Conservation (phyloP, 2,113 vertebrate species). For the Sturnus vulgaris region DNA sequence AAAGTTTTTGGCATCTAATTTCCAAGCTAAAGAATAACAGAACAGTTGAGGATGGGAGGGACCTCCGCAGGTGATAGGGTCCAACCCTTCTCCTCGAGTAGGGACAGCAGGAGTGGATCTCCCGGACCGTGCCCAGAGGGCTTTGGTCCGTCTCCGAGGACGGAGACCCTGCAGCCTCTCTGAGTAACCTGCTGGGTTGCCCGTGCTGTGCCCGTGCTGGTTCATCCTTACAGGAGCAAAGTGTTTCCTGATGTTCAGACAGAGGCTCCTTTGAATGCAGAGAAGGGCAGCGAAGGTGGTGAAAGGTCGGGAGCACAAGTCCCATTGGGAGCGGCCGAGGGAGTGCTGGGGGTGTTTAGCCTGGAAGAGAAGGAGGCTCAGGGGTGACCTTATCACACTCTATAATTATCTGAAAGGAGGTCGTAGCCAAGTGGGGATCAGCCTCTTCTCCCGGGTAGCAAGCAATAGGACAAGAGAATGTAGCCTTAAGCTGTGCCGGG, state of each 20-base stretch:
- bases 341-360: not conserved
- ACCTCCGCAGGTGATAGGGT: rapidly evolving
- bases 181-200: not conserved
- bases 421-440: not conserved
- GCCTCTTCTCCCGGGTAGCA: not conserved
- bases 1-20: rapidly evolving
- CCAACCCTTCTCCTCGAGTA: rapidly evolving
- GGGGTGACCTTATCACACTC: too few relatives aligned
- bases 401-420: not conserved
- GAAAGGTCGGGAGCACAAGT: not conserved
- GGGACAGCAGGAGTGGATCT: rapidly evolving
- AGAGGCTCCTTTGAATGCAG: not conserved
- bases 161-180: rapidly evolving
- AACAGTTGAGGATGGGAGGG: not conserved
- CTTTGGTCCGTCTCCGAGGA: not conserved
- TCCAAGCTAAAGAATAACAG: not conserved
- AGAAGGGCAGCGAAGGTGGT: not conserved
- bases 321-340: not conserved
- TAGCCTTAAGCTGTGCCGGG: not conserved
- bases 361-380: not conserved
- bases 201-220: not conserved
- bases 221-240: rapidly evolving
- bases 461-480: not conserved
- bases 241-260: not conserved
- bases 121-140: rapidly evolving